These are phyloP conservation scores for Megalops cyprinoides DNA, from an alignment of 2,797 vertebrate genomes.

Conservation along the genomic window DNA sequence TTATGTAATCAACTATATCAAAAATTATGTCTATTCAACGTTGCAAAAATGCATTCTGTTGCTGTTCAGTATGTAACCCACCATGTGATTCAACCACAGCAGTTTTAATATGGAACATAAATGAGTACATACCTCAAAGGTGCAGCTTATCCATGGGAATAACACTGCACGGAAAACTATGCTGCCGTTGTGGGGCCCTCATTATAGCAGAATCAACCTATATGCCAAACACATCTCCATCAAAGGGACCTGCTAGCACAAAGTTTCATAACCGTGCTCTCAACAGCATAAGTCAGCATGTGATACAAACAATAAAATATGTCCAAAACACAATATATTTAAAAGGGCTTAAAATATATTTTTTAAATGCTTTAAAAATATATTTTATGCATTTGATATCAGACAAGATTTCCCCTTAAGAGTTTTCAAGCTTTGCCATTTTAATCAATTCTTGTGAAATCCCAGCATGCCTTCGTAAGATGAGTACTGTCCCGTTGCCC, in stretches of 20 bases:
- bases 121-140: neutral
- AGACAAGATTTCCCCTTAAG: neutral
- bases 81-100: too few species aligned
- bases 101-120: too few species aligned
- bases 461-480: neutral
- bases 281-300: neutral
- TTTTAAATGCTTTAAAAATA: neutral
- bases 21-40: too few species aligned
- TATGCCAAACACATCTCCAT: neutral
- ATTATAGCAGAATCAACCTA: neutral
- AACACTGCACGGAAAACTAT: neutral
- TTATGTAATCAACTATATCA: neutral
- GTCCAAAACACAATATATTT: neutral
- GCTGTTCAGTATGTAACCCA: too few species aligned
- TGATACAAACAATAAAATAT: neutral
- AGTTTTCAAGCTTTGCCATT: neutral
- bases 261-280: neutral
- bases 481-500: slow-evolving; percentile 19
- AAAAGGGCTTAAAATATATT: too few species aligned
- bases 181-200: neutral
- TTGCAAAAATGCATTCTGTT: too few species aligned
- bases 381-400: neutral
- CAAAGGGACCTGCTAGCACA: neutral
- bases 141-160: neutral
- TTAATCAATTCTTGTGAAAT: neutral